Base-by-base conservation (phyloP, 2,888 invertebrate species). In the Spialia ferax region DNA sequence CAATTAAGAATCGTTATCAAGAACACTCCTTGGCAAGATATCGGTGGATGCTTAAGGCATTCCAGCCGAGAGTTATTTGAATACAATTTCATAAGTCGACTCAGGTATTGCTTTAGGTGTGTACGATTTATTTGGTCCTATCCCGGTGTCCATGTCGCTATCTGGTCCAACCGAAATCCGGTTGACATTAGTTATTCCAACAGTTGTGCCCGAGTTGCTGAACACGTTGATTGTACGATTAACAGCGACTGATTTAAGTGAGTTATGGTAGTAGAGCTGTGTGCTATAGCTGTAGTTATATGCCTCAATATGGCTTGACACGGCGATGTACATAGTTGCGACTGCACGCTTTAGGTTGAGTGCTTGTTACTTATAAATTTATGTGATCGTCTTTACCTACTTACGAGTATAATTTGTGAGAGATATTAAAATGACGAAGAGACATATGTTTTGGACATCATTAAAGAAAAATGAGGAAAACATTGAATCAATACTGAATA, bases 121-220 rank as follows among this genome's bases (percentile, higher is more conserved):
- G n/a, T n/a, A 42, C 8, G 20, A 60, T 66, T 60, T 54, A 60
- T 59, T 57, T 23, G 26, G 35, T 26, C 32, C 59, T 50, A 65
- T 52, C 35, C 35, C 48, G 59, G 66, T 61, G 57, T 68, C 48
- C 52, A 52, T 59, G 59, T 65, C 62, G 61, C 20, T 71, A 69
- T 71, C 63, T 68, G 66, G 70, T 69, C 35, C 63, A 45, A 48
- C 35, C 59, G 69, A 74, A 75, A 76, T 80, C 83, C 78, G 78
- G 81, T 79, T 77, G 73, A 73, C 77, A 74, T 77, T 73, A 78
- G 73, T 81, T 70, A 75, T 74, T 73, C 72, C 71, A 74, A 73
- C 74, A 54, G 20, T 55, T 45, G 67, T 26, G 10, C 13, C 55
- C n/a, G n/a, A n/a, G n/a, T n/a, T n/a, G n/a, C n/a, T n/a, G 18